These are phyloP conservation scores for Pogonus chalceus DNA, from an alignment of 1,140 invertebrate species.

Conservation along the genomic window DNA sequence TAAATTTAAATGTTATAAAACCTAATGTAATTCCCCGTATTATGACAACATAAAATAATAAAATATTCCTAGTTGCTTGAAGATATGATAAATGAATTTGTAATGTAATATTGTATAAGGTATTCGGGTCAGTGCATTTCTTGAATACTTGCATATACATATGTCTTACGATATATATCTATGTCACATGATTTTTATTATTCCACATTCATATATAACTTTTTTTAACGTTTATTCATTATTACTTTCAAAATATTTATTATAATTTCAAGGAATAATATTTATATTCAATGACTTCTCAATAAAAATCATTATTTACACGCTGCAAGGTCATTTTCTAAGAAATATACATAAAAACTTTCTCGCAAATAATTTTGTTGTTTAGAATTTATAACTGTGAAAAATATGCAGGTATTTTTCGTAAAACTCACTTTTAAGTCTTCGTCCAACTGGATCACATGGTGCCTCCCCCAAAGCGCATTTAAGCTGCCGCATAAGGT, in stretches of 20 bases:
- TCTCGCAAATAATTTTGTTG: not conserved
- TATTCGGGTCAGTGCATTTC: too few species aligned
- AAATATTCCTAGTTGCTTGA: too few species aligned
- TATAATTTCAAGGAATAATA: not conserved
- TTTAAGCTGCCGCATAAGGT: conserved; percentile 55
- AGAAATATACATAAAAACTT: not conserved
- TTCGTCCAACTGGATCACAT: conserved; percentile 57
- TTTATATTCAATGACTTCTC: not conserved
- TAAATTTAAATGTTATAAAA: too few species aligned
- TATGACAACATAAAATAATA: too few species aligned
- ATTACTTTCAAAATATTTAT: not conserved
- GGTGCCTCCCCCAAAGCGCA: conserved; percentile 58
- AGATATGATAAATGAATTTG: too few species aligned
- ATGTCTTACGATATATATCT: too few species aligned
- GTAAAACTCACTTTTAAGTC: conserved; percentile 57
- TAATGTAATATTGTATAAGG: too few species aligned
- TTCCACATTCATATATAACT: too few species aligned
- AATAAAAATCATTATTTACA: conserved; percentile 2
- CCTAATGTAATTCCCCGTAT: too few species aligned
- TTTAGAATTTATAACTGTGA: not conserved
- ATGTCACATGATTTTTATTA: too few species aligned
- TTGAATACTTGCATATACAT: too few species aligned
- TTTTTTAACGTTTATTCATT: too few species aligned
- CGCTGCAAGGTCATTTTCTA: not conserved
- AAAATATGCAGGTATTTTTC: not conserved